Conservation (phyloP, 2,113 vertebrate species). For the Anser brachyrhynchus region DNA sequence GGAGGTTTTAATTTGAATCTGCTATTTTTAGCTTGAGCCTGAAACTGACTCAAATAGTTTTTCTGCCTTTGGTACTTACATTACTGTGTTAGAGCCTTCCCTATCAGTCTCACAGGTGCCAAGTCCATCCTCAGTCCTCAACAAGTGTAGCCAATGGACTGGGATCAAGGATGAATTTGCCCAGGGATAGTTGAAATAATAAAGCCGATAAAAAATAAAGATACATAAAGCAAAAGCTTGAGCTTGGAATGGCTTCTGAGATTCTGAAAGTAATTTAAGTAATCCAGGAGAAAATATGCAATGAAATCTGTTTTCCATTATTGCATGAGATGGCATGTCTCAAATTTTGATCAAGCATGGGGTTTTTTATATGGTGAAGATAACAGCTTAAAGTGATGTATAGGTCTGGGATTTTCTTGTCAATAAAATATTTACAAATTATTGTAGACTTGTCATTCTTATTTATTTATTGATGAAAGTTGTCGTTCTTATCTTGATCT, state of each 20-base stretch:
- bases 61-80: not conserved
- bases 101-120: not conserved
- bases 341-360: not conserved
- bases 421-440: not conserved
- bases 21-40: constrained; percentile 11
- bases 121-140: not conserved
- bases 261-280: not conserved
- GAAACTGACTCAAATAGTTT: not conserved
- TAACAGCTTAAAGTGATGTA: not conserved
- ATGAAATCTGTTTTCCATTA: constrained; percentile 15
- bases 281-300: not conserved
- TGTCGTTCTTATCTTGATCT: not conserved
- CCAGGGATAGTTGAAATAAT: not conserved
- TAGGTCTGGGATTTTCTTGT: not conserved
- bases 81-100: not conserved
- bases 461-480: not conserved
- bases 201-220: not conserved
- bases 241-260: constrained; percentile 26
- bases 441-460: not conserved
- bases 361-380: not conserved
- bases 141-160: not conserved
- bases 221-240: not conserved
- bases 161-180: not conserved
- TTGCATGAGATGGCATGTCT: not conserved
- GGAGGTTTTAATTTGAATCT: constrained; percentile 6